These are phyloP conservation scores for Chrysocyon brachyurus DNA, from an alignment of 2,797 vertebrate species.

Conservation along the genomic window DNA sequence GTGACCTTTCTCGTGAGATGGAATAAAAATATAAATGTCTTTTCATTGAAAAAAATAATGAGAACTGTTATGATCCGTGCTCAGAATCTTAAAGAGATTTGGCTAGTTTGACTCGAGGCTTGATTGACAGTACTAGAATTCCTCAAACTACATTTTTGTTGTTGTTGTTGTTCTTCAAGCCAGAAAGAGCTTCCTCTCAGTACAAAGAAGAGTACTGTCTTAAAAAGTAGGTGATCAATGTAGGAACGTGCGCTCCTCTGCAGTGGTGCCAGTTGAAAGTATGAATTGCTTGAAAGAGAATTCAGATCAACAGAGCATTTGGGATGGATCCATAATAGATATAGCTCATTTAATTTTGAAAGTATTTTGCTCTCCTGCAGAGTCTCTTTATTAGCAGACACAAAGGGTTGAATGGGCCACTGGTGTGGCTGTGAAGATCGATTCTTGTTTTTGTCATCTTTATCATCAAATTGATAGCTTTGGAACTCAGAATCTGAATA, in stretches of 20 bases:
- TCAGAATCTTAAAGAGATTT: conserved; percentile 27
- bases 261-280: neutral
- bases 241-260: neutral
- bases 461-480: conserved; percentile 11
- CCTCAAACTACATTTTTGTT: neutral
- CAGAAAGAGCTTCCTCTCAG: neutral
- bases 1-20: neutral
- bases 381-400: neutral
- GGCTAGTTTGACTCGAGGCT: conserved; percentile 1
- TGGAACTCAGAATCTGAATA: conserved; percentile 58
- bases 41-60: neutral
- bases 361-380: neutral
- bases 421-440: neutral
- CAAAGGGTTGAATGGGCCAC: neutral
- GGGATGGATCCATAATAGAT: neutral
- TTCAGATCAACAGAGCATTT: neutral
- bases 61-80: neutral
- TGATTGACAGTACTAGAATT: conserved; percentile 40
- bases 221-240: neutral
- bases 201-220: conserved; percentile 27
- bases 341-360: neutral
- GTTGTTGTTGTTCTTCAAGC: neutral
- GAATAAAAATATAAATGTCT: conserved; percentile 30
- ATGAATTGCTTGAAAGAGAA: neutral
- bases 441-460: conserved; percentile 47